phyloP scores from a whole-genome alignment of 2,113 vertebrate genomes.

The Gorsachius goisagi region DNA sequence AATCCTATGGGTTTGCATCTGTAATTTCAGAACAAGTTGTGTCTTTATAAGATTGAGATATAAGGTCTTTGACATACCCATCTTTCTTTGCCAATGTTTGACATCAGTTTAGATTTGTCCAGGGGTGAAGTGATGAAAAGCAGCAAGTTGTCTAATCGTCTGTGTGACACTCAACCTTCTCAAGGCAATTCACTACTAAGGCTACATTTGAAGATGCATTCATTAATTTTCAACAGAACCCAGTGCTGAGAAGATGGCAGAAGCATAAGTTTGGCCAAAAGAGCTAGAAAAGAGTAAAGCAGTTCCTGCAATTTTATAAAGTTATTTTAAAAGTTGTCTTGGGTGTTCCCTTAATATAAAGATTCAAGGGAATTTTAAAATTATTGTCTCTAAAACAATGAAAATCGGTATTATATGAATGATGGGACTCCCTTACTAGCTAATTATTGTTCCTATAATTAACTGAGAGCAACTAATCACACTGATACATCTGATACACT shows the following conservation, averaged over 20 bases:
- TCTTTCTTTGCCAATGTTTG: background rate
- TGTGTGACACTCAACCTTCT: background rate
- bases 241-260: background rate
- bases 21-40: background rate
- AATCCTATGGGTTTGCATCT: background rate
- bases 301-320: background rate
- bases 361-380: background rate
- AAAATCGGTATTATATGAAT: constrained; percentile 11
- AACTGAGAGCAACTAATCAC: constrained; percentile 42
- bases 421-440: background rate
- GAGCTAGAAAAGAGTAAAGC: background rate
- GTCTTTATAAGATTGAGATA: background rate
- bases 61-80: background rate
- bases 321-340: background rate
- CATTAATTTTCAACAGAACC: background rate
- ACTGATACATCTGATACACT: background rate
- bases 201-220: background rate
- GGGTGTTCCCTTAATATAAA: background rate
- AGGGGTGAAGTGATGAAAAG: background rate
- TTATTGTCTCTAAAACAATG: background rate
- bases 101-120: background rate
- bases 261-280: background rate
- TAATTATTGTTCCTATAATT: constrained; percentile 49
- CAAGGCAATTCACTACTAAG: background rate
- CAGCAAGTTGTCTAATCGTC: background rate